Evolutionary conservation across 2,888 invertebrate species (phyloP), one percentile per base, ranked within the genome.

Genomic region (Cantharis flavilabris): DNA sequence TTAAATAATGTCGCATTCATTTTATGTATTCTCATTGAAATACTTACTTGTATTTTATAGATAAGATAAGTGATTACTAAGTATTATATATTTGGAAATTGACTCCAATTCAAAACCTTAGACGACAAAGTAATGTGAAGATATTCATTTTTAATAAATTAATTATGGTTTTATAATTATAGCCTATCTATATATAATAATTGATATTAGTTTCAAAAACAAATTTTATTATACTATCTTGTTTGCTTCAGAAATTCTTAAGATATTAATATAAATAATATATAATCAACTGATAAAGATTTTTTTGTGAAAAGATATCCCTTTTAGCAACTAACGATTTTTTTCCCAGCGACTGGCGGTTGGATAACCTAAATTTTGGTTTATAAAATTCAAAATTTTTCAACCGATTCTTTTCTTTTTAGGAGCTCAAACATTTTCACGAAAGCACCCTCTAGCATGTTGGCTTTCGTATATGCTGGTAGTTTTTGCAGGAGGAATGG

Each of bases 381-480:
- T 49, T n/a, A n/a, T 49, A n/a, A 49, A 49, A n/a, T 13, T 4
- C 5, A 23, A 65, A 23, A 18, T 18, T 3, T 20, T 65, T 65
- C 5, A 10, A 16, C 13, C 30, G 23, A 49, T 26, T 67, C 9
- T n/a, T 23, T 33, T 70, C 63, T 14, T 86, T 89, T 26, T 89
- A 95, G 96, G 96, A 80, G 95, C 96, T 11, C 94, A 96, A 86
- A 91, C 94, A 74, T 99, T 99, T 89, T 98, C 98, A 65, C 92
- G 99, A 78, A 98, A 98, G 89, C 99, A 99, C 89, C 99, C 99
- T 0, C 89, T 99, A 83, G 95, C 98, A 81, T 98, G 98, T 88
- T 99, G 98, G 98, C 90, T 99, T 80, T 98, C 98, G 65, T 98
- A 97, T 76, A 98, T 99, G 98, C 90, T 99, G 86, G 96, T 98